Percentiles rank a stretch among this genome's conserved stretches.
These are phyloP conservation scores for Nemotelus pantherinus DNA, from an alignment of 2,888 invertebrate genomes.

Conservation along the genomic window DNA sequence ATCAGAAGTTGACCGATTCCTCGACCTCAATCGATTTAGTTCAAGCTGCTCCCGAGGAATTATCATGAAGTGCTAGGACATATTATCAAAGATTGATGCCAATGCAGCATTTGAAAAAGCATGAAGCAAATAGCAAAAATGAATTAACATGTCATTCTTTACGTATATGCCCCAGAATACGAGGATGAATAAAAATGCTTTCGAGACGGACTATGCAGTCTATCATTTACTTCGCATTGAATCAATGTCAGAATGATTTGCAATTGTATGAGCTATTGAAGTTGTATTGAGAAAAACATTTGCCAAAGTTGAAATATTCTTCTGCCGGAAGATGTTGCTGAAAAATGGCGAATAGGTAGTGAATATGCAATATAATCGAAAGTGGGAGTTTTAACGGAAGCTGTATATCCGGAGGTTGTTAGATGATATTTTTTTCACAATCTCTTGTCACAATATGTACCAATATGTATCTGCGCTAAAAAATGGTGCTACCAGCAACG, in stretches of 20 bases:
- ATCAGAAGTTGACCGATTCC: constrained; percentile 46
- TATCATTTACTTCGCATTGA: constrained; percentile 73
- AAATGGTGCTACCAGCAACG: too few relatives aligned
- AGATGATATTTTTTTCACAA: too few relatives aligned
- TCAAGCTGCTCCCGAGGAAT: constrained; percentile 59
- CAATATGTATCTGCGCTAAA: too few relatives aligned
- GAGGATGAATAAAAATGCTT: constrained; percentile 49
- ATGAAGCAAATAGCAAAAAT: constrained; percentile 61
- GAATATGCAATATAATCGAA: constrained; percentile 49
- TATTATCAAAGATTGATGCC: constrained; percentile 61
- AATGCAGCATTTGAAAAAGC: constrained; percentile 62
- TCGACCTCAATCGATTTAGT: constrained; percentile 53
- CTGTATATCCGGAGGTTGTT: too few relatives aligned
- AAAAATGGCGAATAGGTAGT: constrained; percentile 55
- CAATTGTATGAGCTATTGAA: constrained; percentile 75
- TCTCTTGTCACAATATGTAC: too few relatives aligned
- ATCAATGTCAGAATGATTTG: constrained; percentile 72
- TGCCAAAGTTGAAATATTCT: constrained; percentile 67
- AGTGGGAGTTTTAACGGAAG: constrained; percentile 52
- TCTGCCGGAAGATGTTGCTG: constrained; percentile 68
- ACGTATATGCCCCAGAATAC: constrained; percentile 50
- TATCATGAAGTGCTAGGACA: constrained; percentile 60
- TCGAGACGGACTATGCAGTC: constrained; percentile 62
- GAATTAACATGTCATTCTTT: constrained; percentile 64
- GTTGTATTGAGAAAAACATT: constrained; percentile 69